Evolutionary conservation across 1,140 invertebrate genomes (phyloP).

Genomic region (Drosophila nasuta): DNA sequence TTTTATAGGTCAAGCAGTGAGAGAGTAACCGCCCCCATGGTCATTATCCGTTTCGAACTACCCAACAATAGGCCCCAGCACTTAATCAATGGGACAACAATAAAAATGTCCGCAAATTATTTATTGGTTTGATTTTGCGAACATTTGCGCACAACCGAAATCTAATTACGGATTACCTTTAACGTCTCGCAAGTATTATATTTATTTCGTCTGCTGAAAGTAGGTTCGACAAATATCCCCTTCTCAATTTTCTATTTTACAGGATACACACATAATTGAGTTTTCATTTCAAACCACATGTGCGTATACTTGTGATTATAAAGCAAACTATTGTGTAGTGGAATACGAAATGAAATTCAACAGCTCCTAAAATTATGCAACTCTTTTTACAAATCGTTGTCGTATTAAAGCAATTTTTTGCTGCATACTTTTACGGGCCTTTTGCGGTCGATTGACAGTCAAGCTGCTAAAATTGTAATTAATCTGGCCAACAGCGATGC

Average conservation of each 20-base stretch:
- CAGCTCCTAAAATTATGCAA: neutral
- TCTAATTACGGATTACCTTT: conserved; percentile 22
- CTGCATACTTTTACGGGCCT: neutral
- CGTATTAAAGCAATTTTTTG: neutral
- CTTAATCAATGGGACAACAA: conserved; percentile 42
- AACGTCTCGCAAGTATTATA: neutral
- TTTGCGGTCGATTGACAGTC: conserved; percentile 31
- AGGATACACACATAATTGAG: neutral
- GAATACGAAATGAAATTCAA: neutral
- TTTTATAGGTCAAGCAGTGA: conserved; percentile 54
- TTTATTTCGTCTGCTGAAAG: too few species aligned
- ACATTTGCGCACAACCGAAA: neutral
- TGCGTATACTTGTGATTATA: neutral
- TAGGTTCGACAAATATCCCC: neutral
- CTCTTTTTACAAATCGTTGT: neutral
- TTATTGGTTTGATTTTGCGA: conserved; percentile 28
- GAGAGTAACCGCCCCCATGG: conserved; percentile 14
- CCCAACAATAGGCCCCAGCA: conserved; percentile 6
- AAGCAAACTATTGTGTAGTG: neutral
- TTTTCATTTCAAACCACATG: neutral
- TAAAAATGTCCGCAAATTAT: conserved; percentile 45
- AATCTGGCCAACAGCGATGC: conserved; percentile 11
- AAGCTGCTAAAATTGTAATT: conserved; percentile 38
- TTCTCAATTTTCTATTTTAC: neutral
- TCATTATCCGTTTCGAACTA: conserved; percentile 34